Percentiles rank a stretch among this genome's conserved stretches.
phyloP scores from a whole-genome alignment of 1,140 invertebrate species.

The Babylonia areolata region DNA sequence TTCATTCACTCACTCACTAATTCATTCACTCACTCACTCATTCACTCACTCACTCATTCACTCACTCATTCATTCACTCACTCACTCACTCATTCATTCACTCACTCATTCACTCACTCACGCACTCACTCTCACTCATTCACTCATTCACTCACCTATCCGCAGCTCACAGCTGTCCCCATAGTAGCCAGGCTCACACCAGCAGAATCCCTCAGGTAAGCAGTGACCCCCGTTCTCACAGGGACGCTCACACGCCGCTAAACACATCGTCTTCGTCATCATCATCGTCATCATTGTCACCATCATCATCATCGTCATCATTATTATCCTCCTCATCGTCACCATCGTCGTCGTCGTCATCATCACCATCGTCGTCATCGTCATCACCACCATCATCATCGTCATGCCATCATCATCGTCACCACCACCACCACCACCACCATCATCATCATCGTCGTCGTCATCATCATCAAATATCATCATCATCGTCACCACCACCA shows the following conservation, averaged over 20 bases:
- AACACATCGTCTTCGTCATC: neutral
- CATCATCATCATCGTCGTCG: neutral
- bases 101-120: conserved; percentile 48
- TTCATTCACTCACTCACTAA: neutral
- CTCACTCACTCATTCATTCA: neutral
- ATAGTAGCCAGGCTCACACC: conserved; percentile 64
- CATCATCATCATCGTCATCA: neutral
- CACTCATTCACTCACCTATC: conserved; percentile 77
- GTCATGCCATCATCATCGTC: too few relatives aligned
- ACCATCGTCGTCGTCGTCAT: too few relatives aligned
- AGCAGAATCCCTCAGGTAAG: conserved; percentile 63
- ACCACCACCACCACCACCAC: neutral
- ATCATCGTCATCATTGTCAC: neutral
- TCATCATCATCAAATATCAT: neutral
- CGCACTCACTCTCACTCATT: neutral
- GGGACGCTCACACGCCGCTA: conserved; percentile 64
- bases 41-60: neutral
- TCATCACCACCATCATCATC: too few relatives aligned
- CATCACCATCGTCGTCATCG: too few relatives aligned
- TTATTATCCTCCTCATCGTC: too few relatives aligned
- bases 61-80: neutral
- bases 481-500: neutral
- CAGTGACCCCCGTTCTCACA: conserved; percentile 70
- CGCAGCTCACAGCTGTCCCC: conserved; percentile 79
- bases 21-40: neutral